Percentiles rank a stretch among this genome's conserved stretches.
phyloP scores from a whole-genome alignment of 2,888 invertebrate species.

The Cyaniris semiargus region DNA sequence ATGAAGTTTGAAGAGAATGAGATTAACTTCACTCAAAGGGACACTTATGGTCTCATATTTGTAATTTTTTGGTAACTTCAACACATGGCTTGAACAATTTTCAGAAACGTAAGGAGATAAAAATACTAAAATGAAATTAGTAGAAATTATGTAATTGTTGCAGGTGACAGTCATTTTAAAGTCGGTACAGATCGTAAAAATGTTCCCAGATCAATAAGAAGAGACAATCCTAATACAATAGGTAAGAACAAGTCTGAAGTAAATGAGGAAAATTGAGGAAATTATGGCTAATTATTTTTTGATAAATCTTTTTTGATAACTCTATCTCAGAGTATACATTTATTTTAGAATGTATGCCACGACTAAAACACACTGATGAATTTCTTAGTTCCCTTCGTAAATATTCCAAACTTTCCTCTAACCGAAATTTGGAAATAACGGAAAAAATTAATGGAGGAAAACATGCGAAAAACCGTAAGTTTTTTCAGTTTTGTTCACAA shows the following conservation, averaged over 20 bases:
- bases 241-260: background rate
- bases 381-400: background rate
- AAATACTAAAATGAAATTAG: background rate
- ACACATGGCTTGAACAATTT: too few relatives aligned
- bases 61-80: too few relatives aligned
- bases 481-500: background rate
- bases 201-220: background rate
- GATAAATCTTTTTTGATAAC: too few relatives aligned
- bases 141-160: background rate
- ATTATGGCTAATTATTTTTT: too few relatives aligned
- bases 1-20: too few relatives aligned
- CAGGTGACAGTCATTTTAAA: constrained; percentile 64
- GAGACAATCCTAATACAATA: background rate
- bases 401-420: background rate
- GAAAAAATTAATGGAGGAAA: background rate
- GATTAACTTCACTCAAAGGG: too few relatives aligned
- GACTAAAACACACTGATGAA: background rate
- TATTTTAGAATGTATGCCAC: background rate
- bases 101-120: background rate
- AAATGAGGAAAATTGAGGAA: too few relatives aligned
- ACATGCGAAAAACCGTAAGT: background rate
- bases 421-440: background rate
- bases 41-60: too few relatives aligned
- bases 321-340: background rate
- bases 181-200: constrained; percentile 53